Evolutionary conservation across 2,113 vertebrate species (phyloP).

Genomic region (Brienomyrus brachyistius): DNA sequence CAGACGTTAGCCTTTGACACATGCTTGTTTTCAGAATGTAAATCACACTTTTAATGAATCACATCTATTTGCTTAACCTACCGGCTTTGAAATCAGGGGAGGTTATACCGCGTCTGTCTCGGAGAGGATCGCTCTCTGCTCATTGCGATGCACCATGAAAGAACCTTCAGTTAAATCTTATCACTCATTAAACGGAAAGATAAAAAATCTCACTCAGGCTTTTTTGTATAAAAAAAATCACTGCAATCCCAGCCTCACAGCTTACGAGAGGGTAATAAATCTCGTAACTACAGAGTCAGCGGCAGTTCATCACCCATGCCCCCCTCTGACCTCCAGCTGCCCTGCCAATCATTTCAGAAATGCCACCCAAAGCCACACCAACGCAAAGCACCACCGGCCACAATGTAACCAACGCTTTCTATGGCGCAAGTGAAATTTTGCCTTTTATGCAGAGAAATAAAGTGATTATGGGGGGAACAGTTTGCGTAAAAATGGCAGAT

Average conservation of each 20-base stretch:
- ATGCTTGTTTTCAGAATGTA: not conserved
- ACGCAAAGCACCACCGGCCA: not conserved
- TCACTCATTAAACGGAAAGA: not conserved
- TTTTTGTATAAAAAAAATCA: not conserved
- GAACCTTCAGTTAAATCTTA: constrained; percentile 1
- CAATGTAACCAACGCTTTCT: not conserved
- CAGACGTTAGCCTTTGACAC: not conserved
- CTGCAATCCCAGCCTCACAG: not conserved
- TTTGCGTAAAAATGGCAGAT: not conserved
- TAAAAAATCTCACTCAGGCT: not conserved
- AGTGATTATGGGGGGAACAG: not conserved
- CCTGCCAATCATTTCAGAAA: not conserved
- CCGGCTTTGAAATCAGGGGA: not conserved
- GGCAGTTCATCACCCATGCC: not conserved
- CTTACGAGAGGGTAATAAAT: not conserved
- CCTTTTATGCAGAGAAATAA: not conserved
- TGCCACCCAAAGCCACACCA: not conserved
- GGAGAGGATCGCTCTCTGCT: not conserved
- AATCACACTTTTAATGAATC: not conserved
- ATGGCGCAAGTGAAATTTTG: not conserved
- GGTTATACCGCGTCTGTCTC: not conserved
- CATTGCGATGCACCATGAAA: not conserved
- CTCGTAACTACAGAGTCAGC: not conserved
- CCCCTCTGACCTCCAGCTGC: not conserved
- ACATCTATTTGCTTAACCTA: not conserved